phyloP scores from a whole-genome alignment of 2,797 vertebrate species.

The Varecia variegata region DNA sequence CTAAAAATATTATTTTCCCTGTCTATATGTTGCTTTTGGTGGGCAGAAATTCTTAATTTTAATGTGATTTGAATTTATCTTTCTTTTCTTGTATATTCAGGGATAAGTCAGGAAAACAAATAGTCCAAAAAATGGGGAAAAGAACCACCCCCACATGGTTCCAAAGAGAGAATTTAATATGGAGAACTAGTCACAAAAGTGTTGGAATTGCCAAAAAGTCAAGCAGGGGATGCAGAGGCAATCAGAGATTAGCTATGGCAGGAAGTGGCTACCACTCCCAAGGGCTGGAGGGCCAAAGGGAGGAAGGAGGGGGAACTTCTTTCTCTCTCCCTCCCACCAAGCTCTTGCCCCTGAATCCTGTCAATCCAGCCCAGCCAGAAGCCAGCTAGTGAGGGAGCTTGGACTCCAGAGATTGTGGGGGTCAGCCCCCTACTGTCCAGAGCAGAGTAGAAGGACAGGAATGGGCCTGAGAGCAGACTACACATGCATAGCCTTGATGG shows the following conservation, averaged over 20 bases:
- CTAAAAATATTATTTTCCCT: not conserved
- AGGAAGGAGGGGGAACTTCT: not conserved
- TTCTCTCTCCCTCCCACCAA: not conserved
- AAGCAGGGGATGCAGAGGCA: not conserved
- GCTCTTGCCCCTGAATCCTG: not conserved
- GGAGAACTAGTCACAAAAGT: not conserved
- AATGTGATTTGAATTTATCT: not conserved
- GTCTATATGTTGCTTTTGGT: not conserved
- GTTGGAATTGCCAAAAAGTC: not conserved
- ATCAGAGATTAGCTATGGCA: not conserved
- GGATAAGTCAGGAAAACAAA: not conserved
- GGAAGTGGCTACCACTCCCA: not conserved
- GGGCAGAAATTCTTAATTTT: not conserved
- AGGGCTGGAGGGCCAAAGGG: not conserved
- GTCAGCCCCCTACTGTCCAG: not conserved
- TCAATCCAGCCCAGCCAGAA: not conserved
- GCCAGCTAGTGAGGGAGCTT: not conserved
- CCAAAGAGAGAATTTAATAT: not conserved
- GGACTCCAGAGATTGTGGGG: not conserved
- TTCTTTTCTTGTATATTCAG: not conserved
- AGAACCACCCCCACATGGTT: not conserved
- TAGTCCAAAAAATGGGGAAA: not conserved
- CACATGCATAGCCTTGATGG: not conserved
- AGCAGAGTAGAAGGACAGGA: not conserved
- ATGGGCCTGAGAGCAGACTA: not conserved